Conservation (phyloP, 2,888 invertebrate species). For the Amiota mariae region DNA sequence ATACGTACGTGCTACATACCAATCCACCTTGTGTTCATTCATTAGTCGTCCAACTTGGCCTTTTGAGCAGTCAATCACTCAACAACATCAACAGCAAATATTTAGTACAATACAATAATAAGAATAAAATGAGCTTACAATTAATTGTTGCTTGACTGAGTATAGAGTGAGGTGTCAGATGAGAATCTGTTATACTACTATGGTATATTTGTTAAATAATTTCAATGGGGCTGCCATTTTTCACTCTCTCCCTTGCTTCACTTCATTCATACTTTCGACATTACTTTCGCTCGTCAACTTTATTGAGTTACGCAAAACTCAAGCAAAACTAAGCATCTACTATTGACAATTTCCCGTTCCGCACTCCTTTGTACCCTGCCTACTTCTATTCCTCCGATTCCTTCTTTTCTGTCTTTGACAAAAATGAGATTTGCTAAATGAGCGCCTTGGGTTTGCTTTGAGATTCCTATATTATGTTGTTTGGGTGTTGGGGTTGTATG, state of each 20-base stretch:
- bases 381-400: background rate
- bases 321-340: constrained; percentile 10
- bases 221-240: background rate
- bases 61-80: constrained; percentile 23
- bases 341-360: constrained; percentile 16
- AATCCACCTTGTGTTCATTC: background rate
- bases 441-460: constrained; percentile 35
- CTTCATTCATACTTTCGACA: background rate
- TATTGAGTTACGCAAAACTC: constrained; percentile 8
- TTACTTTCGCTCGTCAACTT: background rate
- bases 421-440: constrained; percentile 24
- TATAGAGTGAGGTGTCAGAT: background rate
- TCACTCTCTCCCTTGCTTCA: background rate
- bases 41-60: background rate
- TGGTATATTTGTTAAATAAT: constrained; percentile 27
- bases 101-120: no score
- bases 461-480: constrained; percentile 34
- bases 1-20: no score
- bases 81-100: background rate
- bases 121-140: constrained; percentile 57
- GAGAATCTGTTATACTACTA: background rate
- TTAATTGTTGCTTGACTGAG: constrained; percentile 56
- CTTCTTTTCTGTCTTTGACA: background rate
- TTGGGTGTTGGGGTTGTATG: constrained; percentile 26
- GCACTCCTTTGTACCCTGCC: background rate